Evolutionary conservation across 2,113 vertebrate genomes (phyloP).

Genomic region (Tylochromis polylepis): DNA sequence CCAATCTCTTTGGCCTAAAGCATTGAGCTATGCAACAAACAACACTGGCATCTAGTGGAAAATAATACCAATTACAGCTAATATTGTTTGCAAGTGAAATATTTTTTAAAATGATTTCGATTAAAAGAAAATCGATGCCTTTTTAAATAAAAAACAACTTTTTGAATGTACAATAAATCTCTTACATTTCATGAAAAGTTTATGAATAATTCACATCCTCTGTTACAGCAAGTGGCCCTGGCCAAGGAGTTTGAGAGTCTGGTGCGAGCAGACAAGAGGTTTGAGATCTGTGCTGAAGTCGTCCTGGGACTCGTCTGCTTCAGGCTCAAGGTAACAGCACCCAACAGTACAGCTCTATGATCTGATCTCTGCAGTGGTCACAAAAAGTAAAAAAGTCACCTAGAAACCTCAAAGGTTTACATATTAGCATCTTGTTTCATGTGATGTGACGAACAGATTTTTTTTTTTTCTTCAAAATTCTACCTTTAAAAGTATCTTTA

Average conservation of each 20-base stretch:
- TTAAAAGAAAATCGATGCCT: no score
- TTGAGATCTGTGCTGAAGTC: slow-evolving; percentile 88
- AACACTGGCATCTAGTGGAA: slow-evolving; percentile 38
- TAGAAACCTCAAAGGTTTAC: background rate
- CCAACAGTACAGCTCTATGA: background rate
- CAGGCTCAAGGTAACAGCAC: slow-evolving; percentile 85
- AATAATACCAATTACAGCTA: background rate
- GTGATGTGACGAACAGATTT: background rate
- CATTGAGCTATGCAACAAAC: background rate
- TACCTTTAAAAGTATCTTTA: background rate
- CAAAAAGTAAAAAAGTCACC: background rate
- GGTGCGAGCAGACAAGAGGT: slow-evolving; percentile 83
- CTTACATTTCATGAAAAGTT: background rate
- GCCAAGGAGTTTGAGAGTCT: slow-evolving; percentile 85
- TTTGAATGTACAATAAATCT: background rate
- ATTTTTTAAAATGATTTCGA: no score
- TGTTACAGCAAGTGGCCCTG: slow-evolving; percentile 82
- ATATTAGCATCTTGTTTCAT: background rate
- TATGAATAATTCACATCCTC: background rate
- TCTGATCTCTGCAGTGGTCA: background rate
- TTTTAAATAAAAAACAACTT: background rate
- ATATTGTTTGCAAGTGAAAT: no score
- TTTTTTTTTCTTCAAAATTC: background rate
- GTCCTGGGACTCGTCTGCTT: slow-evolving; percentile 93
- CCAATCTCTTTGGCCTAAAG: background rate